Percentiles rank a stretch among this genome's conserved stretches.
These are phyloP conservation scores for Lasioglossum albipes DNA, from an alignment of 1,140 invertebrate genomes.

Conservation along the genomic window DNA sequence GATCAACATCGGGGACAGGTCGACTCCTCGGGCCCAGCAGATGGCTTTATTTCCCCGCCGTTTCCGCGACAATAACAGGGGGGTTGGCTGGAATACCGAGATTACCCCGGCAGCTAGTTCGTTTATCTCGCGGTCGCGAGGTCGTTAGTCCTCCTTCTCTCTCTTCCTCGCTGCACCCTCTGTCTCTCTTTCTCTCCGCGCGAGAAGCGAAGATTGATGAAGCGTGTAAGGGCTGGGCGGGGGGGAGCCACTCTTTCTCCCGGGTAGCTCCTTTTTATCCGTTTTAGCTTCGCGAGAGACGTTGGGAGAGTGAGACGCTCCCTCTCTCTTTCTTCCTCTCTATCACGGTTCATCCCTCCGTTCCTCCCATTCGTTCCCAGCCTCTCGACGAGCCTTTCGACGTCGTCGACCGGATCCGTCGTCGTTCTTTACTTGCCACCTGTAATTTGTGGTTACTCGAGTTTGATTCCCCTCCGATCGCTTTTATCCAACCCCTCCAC, in stretches of 20 bases:
- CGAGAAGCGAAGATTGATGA: constrained; percentile 65
- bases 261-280: neutral
- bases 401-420: constrained; percentile 12
- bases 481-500: constrained; percentile 13
- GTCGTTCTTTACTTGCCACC: constrained; percentile 32
- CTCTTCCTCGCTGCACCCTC: constrained; percentile 23
- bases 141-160: constrained; percentile 54
- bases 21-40: neutral
- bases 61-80: constrained; percentile 50
- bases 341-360: neutral
- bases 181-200: constrained; percentile 5
- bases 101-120: constrained; percentile 51
- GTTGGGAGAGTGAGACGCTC: neutral
- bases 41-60: constrained; percentile 12
- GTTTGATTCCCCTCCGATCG: constrained; percentile 49
- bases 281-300: neutral
- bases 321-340: no score
- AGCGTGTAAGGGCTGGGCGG: constrained; percentile 55
- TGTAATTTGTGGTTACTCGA: constrained; percentile 47
- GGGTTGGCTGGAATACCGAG: constrained; percentile 56
- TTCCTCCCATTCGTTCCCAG: constrained; percentile 11
- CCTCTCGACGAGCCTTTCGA: constrained; percentile 23
- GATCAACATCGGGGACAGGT: neutral
- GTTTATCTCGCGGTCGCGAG: constrained; percentile 57
- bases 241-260: constrained; percentile 6